These are phyloP conservation scores for Tyrannus savana DNA, from an alignment of 2,113 vertebrate species.

Conservation along the genomic window DNA sequence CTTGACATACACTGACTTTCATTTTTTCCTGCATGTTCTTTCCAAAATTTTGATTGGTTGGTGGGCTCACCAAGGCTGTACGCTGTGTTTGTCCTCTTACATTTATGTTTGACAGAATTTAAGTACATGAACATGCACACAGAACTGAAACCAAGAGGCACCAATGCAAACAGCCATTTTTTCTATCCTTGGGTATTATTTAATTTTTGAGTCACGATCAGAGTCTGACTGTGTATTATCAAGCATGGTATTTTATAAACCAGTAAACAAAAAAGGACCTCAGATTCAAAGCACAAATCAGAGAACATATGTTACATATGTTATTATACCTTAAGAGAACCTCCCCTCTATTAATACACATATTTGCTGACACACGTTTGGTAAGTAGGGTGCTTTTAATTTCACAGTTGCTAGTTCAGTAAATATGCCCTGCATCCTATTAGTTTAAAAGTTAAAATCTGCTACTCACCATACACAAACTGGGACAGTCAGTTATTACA, in stretches of 20 bases:
- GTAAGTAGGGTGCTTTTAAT: neutral
- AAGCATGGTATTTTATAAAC: neutral
- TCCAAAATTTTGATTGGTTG: neutral
- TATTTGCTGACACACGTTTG: neutral
- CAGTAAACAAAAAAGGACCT: neutral
- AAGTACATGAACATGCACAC: neutral
- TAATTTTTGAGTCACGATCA: neutral
- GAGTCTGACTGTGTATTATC: neutral
- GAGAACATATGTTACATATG: neutral
- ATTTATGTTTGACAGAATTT: neutral
- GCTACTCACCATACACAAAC: neutral
- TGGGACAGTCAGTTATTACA: neutral
- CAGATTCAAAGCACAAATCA: neutral
- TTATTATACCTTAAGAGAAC: neutral
- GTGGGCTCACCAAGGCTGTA: neutral
- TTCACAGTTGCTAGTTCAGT: neutral
- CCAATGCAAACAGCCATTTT: neutral
- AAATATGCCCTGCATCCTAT: fast-evolving
- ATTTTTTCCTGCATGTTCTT: neutral
- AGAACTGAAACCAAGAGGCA: neutral
- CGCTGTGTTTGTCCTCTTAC: neutral
- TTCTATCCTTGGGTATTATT: neutral
- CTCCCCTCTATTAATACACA: neutral
- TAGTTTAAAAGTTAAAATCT: neutral
- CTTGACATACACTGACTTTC: neutral